Evolutionary conservation across 2,113 vertebrate genomes (phyloP).

Genomic region (Fulica atra): DNA sequence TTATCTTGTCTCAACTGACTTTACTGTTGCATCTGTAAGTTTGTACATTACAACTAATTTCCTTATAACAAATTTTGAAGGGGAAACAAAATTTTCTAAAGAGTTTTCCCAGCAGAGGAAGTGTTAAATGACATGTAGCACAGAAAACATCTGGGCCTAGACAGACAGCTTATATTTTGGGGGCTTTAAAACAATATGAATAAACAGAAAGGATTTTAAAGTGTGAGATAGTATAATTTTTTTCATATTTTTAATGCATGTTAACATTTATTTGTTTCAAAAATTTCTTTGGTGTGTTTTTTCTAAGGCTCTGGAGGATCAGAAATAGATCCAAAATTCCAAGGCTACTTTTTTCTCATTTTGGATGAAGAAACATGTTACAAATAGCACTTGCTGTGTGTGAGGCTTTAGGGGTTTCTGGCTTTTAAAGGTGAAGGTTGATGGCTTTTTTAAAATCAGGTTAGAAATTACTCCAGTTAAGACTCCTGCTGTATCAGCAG

Average conservation of each 20-base stretch:
- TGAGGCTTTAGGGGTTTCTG: background rate
- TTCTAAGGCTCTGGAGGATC: background rate
- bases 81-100: background rate
- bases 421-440: background rate
- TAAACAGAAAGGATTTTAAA: background rate
- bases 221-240: background rate
- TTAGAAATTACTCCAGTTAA: constrained; percentile 22
- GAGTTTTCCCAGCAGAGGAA: background rate
- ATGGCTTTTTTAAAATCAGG: background rate
- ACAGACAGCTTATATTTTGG: background rate
- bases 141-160: background rate
- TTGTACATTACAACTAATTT: background rate
- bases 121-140: background rate
- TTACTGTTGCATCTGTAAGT: background rate
- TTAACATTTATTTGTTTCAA: background rate
- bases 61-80: background rate
- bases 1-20: background rate
- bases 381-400: background rate
- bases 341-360: background rate
- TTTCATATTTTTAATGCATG: background rate
- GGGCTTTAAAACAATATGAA: background rate
- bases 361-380: background rate
- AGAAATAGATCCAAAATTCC: background rate
- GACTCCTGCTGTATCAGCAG: background rate
- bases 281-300: background rate